Base-by-base conservation (phyloP, 2,797 vertebrate species). In the Sardinella longiceps region DNA sequence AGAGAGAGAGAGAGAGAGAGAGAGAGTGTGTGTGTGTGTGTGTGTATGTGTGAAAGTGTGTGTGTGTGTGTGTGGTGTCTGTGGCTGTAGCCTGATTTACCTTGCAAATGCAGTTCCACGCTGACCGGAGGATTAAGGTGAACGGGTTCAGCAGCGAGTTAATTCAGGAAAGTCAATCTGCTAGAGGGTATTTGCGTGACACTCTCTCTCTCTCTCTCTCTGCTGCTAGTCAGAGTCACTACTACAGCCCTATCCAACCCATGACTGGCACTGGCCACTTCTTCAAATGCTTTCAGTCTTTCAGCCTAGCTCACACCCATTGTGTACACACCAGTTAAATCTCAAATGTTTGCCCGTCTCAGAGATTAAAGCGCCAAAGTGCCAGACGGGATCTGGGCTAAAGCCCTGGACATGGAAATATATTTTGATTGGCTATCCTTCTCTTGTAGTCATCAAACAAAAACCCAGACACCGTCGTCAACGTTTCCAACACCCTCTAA, bases 371-470 rank as follows among this genome's bases (percentile, higher is more conserved):
- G 63, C 3, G 2, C 28, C 12, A 48, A 9, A 12, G 46, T 7
- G 70, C 20, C 70, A 77, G 70, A 43, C 70, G n/a, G 70, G 33
- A 77, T 77, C 23, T 39, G 70, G 23, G 18, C 20, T 77, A 39
- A 77, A 33, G 51, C 51, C 33, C 63, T 7, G 23, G 70, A 43
- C 70, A 37, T 77, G 2, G 2, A 77, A 77, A 20, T 77, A 43
- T 43, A 77, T 77, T 77, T 39, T 43, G 70, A 39, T 37, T 77
- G 70, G 70, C 39, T 43, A 39, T 77, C 70, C 70, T 77, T 37
- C 33, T 43, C 33, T 77, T 77, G 18, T 9, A 23, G 70, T 77
- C 70, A 43, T 33, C 37, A 77, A 43, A 20, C 33, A 77, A 23
- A 39, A 37, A 4, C 70, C 70, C 37, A 77, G 37, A 77, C 37